Conservation (phyloP, 1,140 invertebrate species). For the Caenorhabditis latens region DNA sequence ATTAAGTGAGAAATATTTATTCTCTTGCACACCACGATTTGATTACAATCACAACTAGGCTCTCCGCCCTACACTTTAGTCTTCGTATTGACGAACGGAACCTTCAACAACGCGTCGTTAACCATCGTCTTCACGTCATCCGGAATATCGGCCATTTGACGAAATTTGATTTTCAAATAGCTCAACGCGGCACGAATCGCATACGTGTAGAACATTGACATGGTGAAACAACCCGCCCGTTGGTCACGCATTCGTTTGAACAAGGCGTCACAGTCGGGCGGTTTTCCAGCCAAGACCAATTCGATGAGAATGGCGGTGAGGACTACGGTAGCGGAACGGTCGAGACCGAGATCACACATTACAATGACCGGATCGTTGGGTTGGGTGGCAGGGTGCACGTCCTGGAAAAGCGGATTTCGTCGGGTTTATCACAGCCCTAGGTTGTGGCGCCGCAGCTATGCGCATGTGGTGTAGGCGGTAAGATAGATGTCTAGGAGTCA, state of each 20-base stretch:
- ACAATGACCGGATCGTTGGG: not conserved
- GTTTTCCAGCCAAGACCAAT: constrained; percentile 1
- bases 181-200: not conserved
- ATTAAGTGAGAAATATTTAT: too few species aligned
- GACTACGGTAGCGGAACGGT: constrained; percentile 35
- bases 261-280: not conserved
- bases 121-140: not conserved
- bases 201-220: constrained; percentile 33
- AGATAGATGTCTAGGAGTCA: too few species aligned
- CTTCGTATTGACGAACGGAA: not conserved
- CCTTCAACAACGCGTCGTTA: not conserved
- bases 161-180: constrained; percentile 3
- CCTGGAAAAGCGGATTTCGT: too few species aligned
- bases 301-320: constrained; percentile 44
- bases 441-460: too few species aligned
- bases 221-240: not conserved
- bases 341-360: constrained; percentile 6
- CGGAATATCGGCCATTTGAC: not conserved
- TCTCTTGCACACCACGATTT: too few species aligned
- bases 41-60: too few species aligned
- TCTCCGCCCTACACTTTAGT: too few species aligned
- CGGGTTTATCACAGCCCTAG: too few species aligned
- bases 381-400: not conserved
- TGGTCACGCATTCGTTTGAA: constrained; percentile 8
- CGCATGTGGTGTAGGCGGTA: too few species aligned